Base-by-base conservation (phyloP, 1,140 invertebrate species). In the Fragariocoptes setiger region DNA sequence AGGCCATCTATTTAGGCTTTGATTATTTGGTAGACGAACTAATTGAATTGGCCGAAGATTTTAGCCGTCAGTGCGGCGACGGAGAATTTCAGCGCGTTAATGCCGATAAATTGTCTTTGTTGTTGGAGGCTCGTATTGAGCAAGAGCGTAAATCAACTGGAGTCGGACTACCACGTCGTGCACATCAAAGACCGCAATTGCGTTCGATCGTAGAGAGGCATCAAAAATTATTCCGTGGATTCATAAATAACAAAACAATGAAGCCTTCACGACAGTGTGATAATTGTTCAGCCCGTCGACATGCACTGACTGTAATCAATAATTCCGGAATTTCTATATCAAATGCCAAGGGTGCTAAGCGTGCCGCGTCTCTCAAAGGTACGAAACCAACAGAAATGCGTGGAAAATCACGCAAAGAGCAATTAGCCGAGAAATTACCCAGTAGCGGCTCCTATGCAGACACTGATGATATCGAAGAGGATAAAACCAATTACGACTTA, bases 1-100 rank as follows among this genome's bases (percentile, higher is more conserved):
- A 68, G 38, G 61, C 85, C 5, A 52, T 90, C 2, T 63, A 76
- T 47, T 59, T 65, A 38, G 82, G 83, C 0, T 64, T 70, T 51
- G 60, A 76, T 1, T 68, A 64, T 20, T 67, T 74, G 51, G 65
- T 76, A 2, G 62, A 70, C 35, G 66, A 71, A 19, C 35, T 62
- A 21, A 54, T 75, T 20, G 67, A 72, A 47, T 54, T 51, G 2
- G 42, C 40, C 12, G n/a, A 35, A 13, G 35, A 47, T 21, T 22
- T 42, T 16, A 39, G 17, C 19, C 19, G 40, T 18, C 4, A 36
- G 13, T 39, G 0, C 12, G 17, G 16, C 41, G 13, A 16, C 19
- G 12, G 19, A 45, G 12, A 20, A 13, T 13, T 35, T n/a, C n/a
- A n/a, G n/a, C n/a, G n/a, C n/a, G n/a, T n/a, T n/a, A n/a, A n/a